Evolutionary conservation across 1,140 invertebrate genomes (phyloP), one percentile per base, ranked within the genome.

Genomic region (Helicoverpa zea): DNA sequence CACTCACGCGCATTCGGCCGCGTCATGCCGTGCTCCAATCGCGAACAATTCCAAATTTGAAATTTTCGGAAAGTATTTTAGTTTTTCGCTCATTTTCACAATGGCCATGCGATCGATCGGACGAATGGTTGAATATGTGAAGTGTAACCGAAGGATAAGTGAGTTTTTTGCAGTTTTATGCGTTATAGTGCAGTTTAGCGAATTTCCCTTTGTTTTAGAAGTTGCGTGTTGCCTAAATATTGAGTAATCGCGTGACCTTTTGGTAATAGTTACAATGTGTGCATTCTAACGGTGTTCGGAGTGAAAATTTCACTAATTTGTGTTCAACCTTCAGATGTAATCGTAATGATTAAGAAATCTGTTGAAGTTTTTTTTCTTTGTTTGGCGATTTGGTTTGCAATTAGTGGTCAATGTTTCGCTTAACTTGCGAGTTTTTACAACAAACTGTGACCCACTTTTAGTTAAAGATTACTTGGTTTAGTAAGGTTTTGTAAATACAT

Each of bases 121-220:
- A 23, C 84, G 82, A 49, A 81, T 85, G 79, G 43, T 85, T 11
- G 84, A 83, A n/a, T 83, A 80, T 56, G 66, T 75, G 0, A 81
- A 83, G 23, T 59, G 73, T 7, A 88, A 91, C 81, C 79, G 88
- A 64, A 83, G 81, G 56, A 89, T 90, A 81, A 88, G 90, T 92
- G 87, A 92, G 90, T 92, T 80, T 73, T 85, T 82, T 78, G 61
- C 13, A 64, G 66, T 81, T 63, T 81, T 83, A 52, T 66, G 63
- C 79, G 63, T 81, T 75, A 49, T 61, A 77, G 30, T 70, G 66
- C 0, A 18, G 3, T 61, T 61, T 30, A 54, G n/a, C 13, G 14
- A 64, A 70, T 73, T 51, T 59, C 16, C 52, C 72, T 29, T 64
- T 64, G 35, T 43, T 64, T 23, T 11, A 58, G 23, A 23, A 11